Evolutionary conservation across 2,888 invertebrate genomes (phyloP).

Genomic region (Trachelus tabidus): DNA sequence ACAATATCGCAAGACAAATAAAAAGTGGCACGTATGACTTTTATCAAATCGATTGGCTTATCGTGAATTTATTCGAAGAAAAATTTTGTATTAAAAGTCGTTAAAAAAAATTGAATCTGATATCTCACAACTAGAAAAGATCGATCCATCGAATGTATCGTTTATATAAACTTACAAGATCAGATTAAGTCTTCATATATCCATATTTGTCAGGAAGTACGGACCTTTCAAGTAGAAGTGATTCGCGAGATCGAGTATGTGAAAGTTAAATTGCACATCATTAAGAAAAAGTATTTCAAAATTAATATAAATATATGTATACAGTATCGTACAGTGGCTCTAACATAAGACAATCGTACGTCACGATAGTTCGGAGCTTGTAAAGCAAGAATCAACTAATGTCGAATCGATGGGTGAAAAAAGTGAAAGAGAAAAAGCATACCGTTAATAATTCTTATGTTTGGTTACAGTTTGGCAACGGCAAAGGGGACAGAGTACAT

Average conservation of each 20-base stretch:
- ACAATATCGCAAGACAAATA: background rate
- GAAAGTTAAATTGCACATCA: background rate
- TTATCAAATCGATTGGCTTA: background rate
- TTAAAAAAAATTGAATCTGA: background rate
- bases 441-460: background rate
- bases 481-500: background rate
- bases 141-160: background rate
- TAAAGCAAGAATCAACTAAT: background rate
- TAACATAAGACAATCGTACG: background rate
- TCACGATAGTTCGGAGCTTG: background rate
- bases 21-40: background rate
- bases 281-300: background rate
- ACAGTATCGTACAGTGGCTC: background rate
- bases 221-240: background rate
- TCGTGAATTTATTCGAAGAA: background rate
- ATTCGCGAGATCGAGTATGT: background rate
- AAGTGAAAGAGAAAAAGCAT: background rate
- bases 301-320: background rate
- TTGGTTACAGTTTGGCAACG: background rate
- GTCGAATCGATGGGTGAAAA: background rate
- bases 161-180: background rate
- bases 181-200: background rate
- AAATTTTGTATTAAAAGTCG: background rate
- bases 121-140: background rate
- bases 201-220: too few species aligned